Evolutionary conservation across 1,140 invertebrate genomes (phyloP), one percentile per base, ranked within the genome.

Genomic region (Diplogasteroides magnus): DNA sequence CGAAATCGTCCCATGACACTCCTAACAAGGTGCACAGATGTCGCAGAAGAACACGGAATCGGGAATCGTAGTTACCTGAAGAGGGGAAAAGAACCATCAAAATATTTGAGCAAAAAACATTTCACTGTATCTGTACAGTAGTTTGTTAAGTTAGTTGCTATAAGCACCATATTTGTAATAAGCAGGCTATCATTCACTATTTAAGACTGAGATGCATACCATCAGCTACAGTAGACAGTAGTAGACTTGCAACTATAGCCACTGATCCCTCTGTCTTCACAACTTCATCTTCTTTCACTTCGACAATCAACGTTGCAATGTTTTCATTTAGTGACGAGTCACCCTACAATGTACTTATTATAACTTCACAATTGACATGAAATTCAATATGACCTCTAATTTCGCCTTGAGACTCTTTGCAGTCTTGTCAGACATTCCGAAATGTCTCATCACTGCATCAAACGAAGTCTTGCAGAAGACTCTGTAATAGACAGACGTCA

Each of bases 21-120:
- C 78, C 76, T 1, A 86, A 76, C 11, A 84, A 74, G 74, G 81
- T 83, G 37, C 81, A 75, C 6, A 85, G 56, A 62, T 85, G 82
- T 37, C 84, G 82, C 13, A 85, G 78, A 25, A 86, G 67, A 2
- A 84, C 82, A 37, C 85, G 74, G 76, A 82, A 79, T 23, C 85
- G 77, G 15, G 82, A 78, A 77, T 86, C 85, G 76, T 86, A 86
- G 67, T 72, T 70, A 26, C 85, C 85, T 85, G 55, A 67, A 77
- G 37, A 48, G 37, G 37, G 31, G 26, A 11, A 73, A 23, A 63
- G 15, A 27, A 32, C 2, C 11, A 23, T n/a, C 6, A 73, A 73
- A 72, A n/a, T n/a, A n/a, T n/a, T n/a, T n/a, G n/a, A n/a, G n/a
- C n/a, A n/a, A n/a, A n/a, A n/a, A n/a, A n/a, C n/a, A n/a, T n/a